Percentiles rank a stretch among this genome's conserved stretches.
Evolutionary conservation across 2,888 invertebrate genomes (phyloP).

Genomic region (Plebejus melissa): DNA sequence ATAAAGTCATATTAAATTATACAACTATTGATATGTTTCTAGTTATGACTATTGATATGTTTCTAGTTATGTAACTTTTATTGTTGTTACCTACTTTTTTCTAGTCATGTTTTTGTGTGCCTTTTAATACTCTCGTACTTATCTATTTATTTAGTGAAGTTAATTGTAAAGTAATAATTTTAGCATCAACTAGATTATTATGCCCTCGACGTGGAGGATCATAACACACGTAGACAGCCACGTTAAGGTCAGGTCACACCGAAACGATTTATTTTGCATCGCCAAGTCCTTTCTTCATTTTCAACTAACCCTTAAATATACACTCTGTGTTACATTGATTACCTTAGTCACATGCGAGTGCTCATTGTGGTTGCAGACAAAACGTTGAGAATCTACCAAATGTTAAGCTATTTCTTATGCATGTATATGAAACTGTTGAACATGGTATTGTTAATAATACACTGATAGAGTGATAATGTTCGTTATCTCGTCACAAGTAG

Average conservation of each 20-base stretch:
- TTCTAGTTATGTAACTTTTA: not conserved
- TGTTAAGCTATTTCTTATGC: not conserved
- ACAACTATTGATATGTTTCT: not conserved
- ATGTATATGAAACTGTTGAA: not conserved
- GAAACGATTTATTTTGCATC: too few species aligned
- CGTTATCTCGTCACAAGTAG: conserved; percentile 53
- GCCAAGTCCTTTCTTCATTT: too few species aligned
- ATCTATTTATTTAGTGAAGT: not conserved
- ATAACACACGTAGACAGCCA: too few species aligned
- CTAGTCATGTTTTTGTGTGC: not conserved
- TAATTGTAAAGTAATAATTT: too few species aligned
- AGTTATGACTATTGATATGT: not conserved
- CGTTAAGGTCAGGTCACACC: too few species aligned
- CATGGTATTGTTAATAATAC: not conserved
- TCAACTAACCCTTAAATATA: too few species aligned
- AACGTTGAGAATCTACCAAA: too few species aligned
- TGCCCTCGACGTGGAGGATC: too few species aligned
- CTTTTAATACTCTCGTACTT: not conserved
- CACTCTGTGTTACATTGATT: too few species aligned
- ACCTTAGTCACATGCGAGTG: too few species aligned
- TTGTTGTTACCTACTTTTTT: not conserved
- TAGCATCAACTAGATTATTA: too few species aligned
- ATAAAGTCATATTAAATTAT: conserved; percentile 10
- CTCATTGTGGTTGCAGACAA: too few species aligned
- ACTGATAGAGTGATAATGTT: conserved; percentile 32